phyloP scores from a whole-genome alignment of 2,113 vertebrate species.

The Conger conger region DNA sequence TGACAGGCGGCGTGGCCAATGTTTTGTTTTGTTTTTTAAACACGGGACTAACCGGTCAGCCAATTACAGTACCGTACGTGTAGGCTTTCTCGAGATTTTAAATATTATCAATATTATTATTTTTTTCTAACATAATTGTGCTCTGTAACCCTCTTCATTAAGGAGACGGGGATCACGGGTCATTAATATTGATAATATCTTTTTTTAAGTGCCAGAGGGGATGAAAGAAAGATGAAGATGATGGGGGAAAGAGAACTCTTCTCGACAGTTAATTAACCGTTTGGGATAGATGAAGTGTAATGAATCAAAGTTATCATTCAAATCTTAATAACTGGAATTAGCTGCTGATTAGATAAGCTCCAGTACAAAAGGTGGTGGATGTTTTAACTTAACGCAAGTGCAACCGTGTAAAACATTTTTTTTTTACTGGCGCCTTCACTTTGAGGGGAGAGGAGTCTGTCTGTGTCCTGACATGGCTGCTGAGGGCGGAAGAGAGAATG shows the following conservation, averaged over 20 bases:
- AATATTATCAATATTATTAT: conserved; percentile 10
- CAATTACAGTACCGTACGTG: not conserved
- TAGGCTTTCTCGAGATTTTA: not conserved
- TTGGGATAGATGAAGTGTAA: conserved; percentile 64
- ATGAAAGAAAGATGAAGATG: conserved; percentile 15
- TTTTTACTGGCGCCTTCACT: not conserved
- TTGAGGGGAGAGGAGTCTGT: not conserved
- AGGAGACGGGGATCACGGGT: conserved; percentile 47
- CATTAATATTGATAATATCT: conserved; percentile 62
- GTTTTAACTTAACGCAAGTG: not conserved
- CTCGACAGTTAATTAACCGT: conserved; percentile 68
- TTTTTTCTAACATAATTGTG: conserved; percentile 28
- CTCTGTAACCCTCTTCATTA: conserved; percentile 50
- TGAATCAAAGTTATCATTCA: conserved; percentile 73
- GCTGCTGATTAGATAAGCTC: conserved; percentile 69
- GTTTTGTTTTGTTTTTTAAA: conserved; percentile 26
- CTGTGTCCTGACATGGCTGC: not conserved
- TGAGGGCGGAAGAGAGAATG: not conserved
- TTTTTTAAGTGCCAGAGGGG: conserved; percentile 34
- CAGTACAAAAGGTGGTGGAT: conserved; percentile 21
- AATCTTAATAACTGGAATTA: conserved; percentile 73
- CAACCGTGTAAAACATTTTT: not conserved
- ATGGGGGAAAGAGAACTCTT: conserved; percentile 19
- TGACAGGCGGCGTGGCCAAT: not conserved
- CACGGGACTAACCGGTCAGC: not conserved